A percentile compares a stretch with the other conserved stretches of the same genome.
Evolutionary conservation across 2,888 invertebrate genomes (phyloP).

Genomic region (Drosophila demipolita): DNA sequence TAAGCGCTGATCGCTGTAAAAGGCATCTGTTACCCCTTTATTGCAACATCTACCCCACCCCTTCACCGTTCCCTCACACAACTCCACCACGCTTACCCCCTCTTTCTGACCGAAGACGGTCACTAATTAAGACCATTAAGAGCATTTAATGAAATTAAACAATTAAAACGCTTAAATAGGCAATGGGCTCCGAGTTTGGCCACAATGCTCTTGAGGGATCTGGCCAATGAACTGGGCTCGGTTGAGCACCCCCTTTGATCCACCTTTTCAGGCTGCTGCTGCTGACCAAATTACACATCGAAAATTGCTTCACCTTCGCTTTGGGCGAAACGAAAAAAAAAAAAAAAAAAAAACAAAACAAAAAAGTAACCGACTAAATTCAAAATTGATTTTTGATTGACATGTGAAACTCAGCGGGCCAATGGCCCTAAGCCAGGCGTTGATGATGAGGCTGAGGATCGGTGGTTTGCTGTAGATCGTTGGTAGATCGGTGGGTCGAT

Average conservation of each 20-base stretch:
- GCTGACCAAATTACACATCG: constrained; percentile 58
- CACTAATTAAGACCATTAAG: constrained; percentile 75
- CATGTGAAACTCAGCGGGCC: constrained; percentile 77
- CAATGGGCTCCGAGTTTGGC: constrained; percentile 56
- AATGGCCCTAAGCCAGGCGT: constrained; percentile 57
- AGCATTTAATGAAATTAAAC: constrained; percentile 79
- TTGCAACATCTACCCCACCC: not conserved
- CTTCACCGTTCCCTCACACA: not conserved
- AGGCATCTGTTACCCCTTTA: constrained; percentile 42
- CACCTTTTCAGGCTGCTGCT: not conserved
- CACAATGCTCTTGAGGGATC: constrained; percentile 48
- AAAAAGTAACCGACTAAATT: constrained; percentile 58
- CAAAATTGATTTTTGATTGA: constrained; percentile 78
- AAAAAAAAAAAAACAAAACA: not conserved
- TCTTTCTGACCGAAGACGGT: constrained; percentile 31
- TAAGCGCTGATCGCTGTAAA: constrained; percentile 35
- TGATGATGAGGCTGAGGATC: constrained; percentile 19
- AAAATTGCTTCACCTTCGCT: constrained; percentile 64
- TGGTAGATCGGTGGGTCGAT: constrained; percentile 2
- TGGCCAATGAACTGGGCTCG: constrained; percentile 42
- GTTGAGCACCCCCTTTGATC: not conserved
- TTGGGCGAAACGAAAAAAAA: constrained; percentile 42
- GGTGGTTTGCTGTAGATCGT: not conserved
- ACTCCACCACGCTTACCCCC: not conserved
- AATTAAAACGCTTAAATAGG: constrained; percentile 72